phyloP scores from a whole-genome alignment of 2,797 vertebrate genomes.

The Gymnodraco acuticeps region DNA sequence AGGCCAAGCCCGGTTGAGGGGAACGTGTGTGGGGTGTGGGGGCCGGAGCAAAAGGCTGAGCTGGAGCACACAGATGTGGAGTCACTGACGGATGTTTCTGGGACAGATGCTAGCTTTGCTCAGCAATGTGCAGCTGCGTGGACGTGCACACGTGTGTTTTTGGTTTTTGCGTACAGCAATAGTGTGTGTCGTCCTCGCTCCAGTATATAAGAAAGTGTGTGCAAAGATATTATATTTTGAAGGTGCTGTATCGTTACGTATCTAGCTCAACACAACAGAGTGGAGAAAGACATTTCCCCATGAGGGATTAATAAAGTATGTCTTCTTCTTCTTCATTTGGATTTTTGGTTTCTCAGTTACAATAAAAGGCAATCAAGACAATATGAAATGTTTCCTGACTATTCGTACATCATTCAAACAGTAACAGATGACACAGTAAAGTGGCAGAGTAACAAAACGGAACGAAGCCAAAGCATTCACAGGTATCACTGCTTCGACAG shows the following conservation, averaged over 20 bases:
- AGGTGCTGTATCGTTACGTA: neutral
- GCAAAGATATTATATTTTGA: neutral
- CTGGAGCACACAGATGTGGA: conserved; percentile 82
- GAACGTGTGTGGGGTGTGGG: conserved; percentile 68
- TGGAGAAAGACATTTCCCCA: too few relatives aligned
- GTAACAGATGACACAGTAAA: conserved; percentile 32
- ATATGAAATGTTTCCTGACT: conserved; percentile 8
- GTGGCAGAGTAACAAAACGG: conserved; percentile 11
- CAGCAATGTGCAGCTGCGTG: conserved; percentile 75
- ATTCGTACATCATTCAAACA: conserved; percentile 37
- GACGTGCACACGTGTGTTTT: conserved; percentile 56
- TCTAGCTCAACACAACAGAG: neutral
- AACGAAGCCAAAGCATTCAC: conserved; percentile 10
- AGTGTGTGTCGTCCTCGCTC: conserved; percentile 15
- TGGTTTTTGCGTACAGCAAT: conserved; percentile 35
- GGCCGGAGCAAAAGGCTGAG: conserved; percentile 62
- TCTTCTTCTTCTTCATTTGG: conserved; percentile 1
- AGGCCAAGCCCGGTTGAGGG: conserved; percentile 66
- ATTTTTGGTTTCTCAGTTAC: conserved; percentile 25
- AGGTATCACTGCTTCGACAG: conserved; percentile 30
- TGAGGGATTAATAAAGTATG: too few relatives aligned
- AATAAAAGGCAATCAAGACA: conserved; percentile 18
- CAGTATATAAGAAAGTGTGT: conserved; percentile 16
- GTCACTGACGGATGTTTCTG: conserved; percentile 81
- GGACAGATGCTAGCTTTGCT: conserved; percentile 79